A percentile compares a stretch with the other conserved stretches of the same genome.
phyloP scores from a whole-genome alignment of 2,797 vertebrate species.

The Darevskia nairensis region DNA sequence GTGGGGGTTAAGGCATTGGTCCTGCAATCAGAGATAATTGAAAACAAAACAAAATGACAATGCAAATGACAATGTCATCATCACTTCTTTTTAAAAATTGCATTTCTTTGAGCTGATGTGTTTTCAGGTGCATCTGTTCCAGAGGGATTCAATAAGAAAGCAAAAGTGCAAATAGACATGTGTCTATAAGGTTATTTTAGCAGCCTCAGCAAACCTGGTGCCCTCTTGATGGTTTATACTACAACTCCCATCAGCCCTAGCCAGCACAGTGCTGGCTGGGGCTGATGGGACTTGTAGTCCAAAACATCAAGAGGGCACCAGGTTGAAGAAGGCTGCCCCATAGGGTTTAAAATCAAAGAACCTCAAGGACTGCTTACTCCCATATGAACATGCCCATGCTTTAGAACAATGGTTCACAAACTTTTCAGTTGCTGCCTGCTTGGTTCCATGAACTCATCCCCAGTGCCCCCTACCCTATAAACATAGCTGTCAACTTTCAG shows the following conservation, averaged over 20 bases:
- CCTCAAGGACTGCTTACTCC: background rate
- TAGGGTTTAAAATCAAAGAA: background rate
- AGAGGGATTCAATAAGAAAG: background rate
- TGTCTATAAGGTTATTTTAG: too few species aligned
- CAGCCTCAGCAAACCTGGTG: background rate
- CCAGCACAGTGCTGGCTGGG: background rate
- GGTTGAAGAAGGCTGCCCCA: background rate
- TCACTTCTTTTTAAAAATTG: background rate
- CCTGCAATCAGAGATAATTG: slow-evolving; percentile 73
- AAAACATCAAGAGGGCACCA: background rate
- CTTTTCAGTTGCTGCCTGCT: too few species aligned
- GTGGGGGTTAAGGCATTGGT: slow-evolving; percentile 79
- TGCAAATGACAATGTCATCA: background rate
- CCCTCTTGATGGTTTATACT: background rate
- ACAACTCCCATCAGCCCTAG: background rate
- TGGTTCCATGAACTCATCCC: too few species aligned
- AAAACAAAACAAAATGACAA: background rate
- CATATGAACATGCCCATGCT: background rate
- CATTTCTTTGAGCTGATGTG: too few species aligned
- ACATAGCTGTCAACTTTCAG: too few species aligned
- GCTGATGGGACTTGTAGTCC: background rate
- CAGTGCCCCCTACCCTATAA: too few species aligned
- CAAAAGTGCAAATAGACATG: background rate
- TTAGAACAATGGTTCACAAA: background rate
- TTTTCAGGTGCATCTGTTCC: background rate